These are phyloP conservation scores for Pristionchus mayeri DNA, from an alignment of 2,888 invertebrate species.

Conservation along the genomic window DNA sequence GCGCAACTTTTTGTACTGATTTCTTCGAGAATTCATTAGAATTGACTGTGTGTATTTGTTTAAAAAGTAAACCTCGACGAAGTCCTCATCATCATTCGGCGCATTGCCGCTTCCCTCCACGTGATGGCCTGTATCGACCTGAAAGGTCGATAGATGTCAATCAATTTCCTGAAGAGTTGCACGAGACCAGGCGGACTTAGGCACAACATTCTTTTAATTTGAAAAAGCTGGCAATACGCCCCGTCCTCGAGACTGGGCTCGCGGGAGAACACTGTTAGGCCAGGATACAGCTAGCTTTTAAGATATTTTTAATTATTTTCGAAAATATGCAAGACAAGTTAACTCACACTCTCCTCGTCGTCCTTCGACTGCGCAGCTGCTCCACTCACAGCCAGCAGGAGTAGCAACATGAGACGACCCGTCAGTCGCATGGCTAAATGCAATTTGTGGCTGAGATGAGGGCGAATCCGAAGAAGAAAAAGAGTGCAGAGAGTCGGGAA, in stretches of 20 bases:
- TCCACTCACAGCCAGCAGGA: background rate
- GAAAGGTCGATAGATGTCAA: background rate
- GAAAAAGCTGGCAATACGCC: too few species aligned
- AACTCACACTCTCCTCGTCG: constrained; percentile 23
- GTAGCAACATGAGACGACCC: background rate
- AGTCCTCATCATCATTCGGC: constrained; percentile 24
- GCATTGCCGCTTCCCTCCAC: constrained; percentile 22
- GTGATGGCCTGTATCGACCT: background rate
- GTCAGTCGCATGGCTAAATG: constrained; percentile 5
- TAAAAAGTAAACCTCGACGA: background rate
- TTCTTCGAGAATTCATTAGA: background rate
- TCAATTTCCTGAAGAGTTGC: too few species aligned
- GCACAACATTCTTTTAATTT: too few species aligned
- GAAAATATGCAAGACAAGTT: background rate
- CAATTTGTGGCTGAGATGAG: background rate
- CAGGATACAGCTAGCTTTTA: too few species aligned
- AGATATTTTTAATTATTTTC: too few species aligned
- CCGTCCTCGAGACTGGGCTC: too few species aligned
- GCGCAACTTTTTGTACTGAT: background rate
- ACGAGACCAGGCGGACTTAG: too few species aligned
- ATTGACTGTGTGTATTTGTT: background rate
- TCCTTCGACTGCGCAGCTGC: background rate
- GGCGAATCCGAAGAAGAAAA: background rate
- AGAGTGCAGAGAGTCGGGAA: background rate
- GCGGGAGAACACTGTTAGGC: too few species aligned